Evolutionary conservation across 2,888 invertebrate genomes (phyloP), one percentile per base, ranked within the genome.

Genomic region (Brachypalpus laphriformis): DNA sequence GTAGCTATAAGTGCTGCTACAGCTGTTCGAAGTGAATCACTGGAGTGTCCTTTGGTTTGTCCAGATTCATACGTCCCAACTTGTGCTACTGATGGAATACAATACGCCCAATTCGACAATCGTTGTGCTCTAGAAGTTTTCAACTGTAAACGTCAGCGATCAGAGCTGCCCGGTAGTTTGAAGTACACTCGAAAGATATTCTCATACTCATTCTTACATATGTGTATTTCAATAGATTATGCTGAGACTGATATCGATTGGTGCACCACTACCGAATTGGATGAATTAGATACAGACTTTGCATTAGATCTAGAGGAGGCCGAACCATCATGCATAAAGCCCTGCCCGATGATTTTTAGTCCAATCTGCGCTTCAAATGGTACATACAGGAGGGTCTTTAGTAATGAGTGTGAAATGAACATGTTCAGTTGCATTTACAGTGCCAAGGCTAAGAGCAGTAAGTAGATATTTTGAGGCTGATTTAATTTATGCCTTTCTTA

Each of bases 341-440:
- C 90, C 34, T 91, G 91, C 31, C 70, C 89, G 40, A 87, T 91
- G 89, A 89, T 89, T 66, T 90, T 89, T 65, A 81, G 87, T 20
- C 91, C 91, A 6, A 70, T 91, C 7, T 91, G 91, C 68, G 88
- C 88, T 0, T 89, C 91, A 28, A 90, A 91, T 72, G 91, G 91
- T 68, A 87, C 89, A 37, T 89, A 88, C 78, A 91, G 91, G 31
- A 88, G 87, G n/a, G 45, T 88, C 16, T 68, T 90, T 40, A 87
- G 89, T 81, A 91, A 89, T 54, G 56, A 87, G 16, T 91, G 91
- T 56, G 42, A 88, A 40, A 77, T 91, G 85, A 88, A 88, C 0
- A 78, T 47, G 49, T 89, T 88, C 49, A 90, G 90, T 74, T 91
- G 91, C 65, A 1, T 78, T 7, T 47, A 42, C 56, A 57, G 22